A percentile compares a stretch with the other conserved stretches of the same genome.
Evolutionary conservation across 2,797 vertebrate species (phyloP).

Genomic region (Melanotaenia maccullochi): DNA sequence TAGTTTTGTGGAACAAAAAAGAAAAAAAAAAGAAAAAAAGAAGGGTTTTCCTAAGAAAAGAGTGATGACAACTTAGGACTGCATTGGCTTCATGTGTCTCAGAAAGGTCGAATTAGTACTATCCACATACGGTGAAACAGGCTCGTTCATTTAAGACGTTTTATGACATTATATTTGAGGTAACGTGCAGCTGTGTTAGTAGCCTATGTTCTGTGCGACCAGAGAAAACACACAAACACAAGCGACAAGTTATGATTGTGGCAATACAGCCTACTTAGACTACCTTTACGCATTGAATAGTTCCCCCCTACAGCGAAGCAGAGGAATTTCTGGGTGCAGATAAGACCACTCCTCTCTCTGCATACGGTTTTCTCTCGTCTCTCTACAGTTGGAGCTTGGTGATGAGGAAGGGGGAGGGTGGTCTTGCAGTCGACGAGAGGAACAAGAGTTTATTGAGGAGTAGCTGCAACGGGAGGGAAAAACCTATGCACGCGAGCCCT

Average conservation of each 20-base stretch:
- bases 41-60: background rate
- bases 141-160: background rate
- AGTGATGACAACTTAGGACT: constrained; percentile 17
- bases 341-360: constrained; percentile 77
- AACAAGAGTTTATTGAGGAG: constrained; percentile 82
- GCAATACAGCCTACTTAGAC: constrained; percentile 63
- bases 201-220: background rate
- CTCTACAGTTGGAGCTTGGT: constrained; percentile 64
- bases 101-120: background rate
- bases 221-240: constrained; percentile 20
- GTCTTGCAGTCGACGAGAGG: constrained; percentile 81
- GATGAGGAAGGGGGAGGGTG: constrained; percentile 74
- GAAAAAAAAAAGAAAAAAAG: no score
- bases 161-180: background rate
- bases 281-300: constrained; percentile 70
- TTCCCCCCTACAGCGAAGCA: constrained; percentile 53
- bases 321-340: constrained; percentile 77
- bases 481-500: constrained; percentile 53
- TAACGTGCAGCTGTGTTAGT: background rate
- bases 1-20: background rate
- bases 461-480: constrained; percentile 71
- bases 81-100: constrained; percentile 6
- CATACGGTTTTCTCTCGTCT: constrained; percentile 71
- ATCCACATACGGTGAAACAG: background rate
- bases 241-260: constrained; percentile 46